A percentile compares a stretch with the other conserved stretches of the same genome.
Evolutionary conservation across 2,113 vertebrate genomes (phyloP).

Genomic region (Colinus virginianus): DNA sequence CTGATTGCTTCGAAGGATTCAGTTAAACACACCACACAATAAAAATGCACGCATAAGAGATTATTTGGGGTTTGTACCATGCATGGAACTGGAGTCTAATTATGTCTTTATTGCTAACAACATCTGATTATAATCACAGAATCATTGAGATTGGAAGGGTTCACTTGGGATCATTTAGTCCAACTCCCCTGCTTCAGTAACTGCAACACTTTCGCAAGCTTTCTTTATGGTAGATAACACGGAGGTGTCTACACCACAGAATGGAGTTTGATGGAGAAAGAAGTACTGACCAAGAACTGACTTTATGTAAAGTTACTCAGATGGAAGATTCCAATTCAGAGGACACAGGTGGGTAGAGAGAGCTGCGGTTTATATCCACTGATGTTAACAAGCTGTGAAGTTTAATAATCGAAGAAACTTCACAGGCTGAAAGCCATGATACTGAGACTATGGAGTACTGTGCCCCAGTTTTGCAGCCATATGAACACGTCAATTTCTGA

Average conservation of each 20-base stretch:
- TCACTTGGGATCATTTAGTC: background rate
- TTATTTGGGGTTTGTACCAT: background rate
- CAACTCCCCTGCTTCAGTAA: background rate
- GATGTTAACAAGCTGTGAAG: background rate
- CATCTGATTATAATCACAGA: background rate
- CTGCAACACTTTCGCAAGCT: background rate
- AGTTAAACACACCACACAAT: background rate
- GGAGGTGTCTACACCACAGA: background rate
- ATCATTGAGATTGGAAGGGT: background rate
- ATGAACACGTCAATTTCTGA: background rate
- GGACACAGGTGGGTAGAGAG: background rate
- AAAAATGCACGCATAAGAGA: background rate
- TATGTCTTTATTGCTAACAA: conserved; percentile 29
- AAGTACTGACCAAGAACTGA: background rate
- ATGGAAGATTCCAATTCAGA: background rate
- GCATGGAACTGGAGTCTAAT: conserved; percentile 1
- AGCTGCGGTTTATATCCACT: background rate
- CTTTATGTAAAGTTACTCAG: background rate
- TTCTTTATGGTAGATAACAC: background rate
- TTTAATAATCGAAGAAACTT: background rate
- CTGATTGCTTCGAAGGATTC: background rate
- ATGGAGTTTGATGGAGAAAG: background rate
- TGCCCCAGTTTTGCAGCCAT: background rate
- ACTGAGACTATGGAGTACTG: background rate
- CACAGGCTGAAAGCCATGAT: background rate